phyloP scores from a whole-genome alignment of 2,797 vertebrate genomes.

The Gallirallus australis region DNA sequence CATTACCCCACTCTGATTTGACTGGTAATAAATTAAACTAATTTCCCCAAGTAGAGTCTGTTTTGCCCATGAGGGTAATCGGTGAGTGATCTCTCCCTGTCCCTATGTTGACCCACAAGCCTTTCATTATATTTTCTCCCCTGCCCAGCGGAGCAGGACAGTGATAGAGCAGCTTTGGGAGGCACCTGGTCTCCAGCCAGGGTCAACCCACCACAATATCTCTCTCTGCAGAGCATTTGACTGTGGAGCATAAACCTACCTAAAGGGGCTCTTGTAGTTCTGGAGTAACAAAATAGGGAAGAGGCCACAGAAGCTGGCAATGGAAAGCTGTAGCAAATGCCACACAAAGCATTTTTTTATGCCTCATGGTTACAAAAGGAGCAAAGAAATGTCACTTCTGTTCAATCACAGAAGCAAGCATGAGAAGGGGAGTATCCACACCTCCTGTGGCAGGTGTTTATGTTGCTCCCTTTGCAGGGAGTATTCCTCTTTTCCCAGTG shows the following conservation, averaged over 20 bases:
- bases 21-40: no score
- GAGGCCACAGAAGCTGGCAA: neutral
- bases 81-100: no score
- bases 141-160: no score
- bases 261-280: neutral
- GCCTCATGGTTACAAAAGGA: neutral
- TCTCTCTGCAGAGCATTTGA: neutral
- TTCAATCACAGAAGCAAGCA: neutral
- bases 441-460: neutral
- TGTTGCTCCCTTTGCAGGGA: neutral
- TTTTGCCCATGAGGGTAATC: no score
- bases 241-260: neutral
- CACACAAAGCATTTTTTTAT: neutral
- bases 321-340: neutral
- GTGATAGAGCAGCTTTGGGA: no score
- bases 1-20: no score
- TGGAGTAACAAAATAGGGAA: neutral
- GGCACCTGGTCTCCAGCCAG: no score
- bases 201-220: no score
- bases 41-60: no score
- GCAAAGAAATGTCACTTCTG: neutral
- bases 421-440: neutral
- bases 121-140: no score
- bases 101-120: no score
- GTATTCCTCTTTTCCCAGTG: neutral